Evolutionary conservation across 2,113 vertebrate genomes (phyloP), one percentile per base, ranked within the genome.

Genomic region (Grus americana): DNA sequence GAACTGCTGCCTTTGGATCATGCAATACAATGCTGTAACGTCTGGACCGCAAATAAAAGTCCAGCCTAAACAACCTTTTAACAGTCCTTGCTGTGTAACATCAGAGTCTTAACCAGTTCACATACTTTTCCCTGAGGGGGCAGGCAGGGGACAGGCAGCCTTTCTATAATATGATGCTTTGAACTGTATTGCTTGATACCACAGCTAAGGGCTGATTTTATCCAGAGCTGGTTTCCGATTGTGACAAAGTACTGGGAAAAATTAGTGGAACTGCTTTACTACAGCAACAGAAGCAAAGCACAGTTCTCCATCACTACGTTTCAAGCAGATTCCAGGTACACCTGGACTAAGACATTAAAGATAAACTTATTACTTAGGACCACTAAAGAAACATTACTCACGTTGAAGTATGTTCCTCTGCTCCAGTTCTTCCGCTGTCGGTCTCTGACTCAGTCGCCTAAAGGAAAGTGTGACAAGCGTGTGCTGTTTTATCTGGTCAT

Each of bases 361-460:
- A 32, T 24, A 32, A 90, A n/a, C 4, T 58, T 52, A 10, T 70
- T 27, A 57, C 29, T 72, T 46, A 42, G 58, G 59, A 50, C 34
- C 46, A 30, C 34, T 38, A 49, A 24, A 44, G 24, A 9, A 59
- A 81, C 12, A 18, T 40, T 79, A 98, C 98, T 99, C 79, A 99
- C 99, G 99, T 32, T 99, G 99, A 59, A 99, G 98, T 88, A 99
- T 99, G 97, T 99, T 99, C 95, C 99, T 98, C 94, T 99, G 99
- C 97, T 99, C 99, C 70, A 99, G 97, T 85, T 99, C 99, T 95
- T 99, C 99, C 9, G 99, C 98, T 47, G 99, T 99, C 2, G 99
- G 99, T 96, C 99, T 99, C 98, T 99, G 99, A 88, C 99, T 99
- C 81, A 99, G 97, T 86, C 99, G 98, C 96, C 99, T 99, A 79